Evolutionary conservation across 2,797 vertebrate genomes (phyloP), one percentile per base, ranked within the genome.

Genomic region (Lepidocolaptes lacrymiger): DNA sequence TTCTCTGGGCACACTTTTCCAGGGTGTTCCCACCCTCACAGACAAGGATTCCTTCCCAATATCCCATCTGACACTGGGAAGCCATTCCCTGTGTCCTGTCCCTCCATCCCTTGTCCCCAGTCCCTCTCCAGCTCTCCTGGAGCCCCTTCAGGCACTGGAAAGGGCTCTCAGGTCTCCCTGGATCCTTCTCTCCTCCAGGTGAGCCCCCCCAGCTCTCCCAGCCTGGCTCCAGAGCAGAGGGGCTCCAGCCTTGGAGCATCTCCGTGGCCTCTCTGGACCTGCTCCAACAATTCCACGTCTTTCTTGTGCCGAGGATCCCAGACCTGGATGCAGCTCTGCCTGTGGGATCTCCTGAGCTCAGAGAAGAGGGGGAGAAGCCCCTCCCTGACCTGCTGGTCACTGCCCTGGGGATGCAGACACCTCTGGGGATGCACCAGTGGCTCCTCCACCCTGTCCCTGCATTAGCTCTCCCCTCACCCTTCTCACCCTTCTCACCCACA

Each of bases 51-150:
- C 14, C 49, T 55, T 0, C 30, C 84, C 74, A 86, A 22, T 1
- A 3, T 55, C 41, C 64, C 64, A 69, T 12, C 55, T 3, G 6
- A 0, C 39, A 23, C 39, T 52, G n/a, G 6, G 3, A 77, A 37
- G 10, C 64, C 83, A 55, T 69, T 86, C 64, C 48, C 64, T 20
- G 11, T 3, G 7, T 59, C 54, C 63, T 86, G 84, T 22, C 56
- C 73, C 64, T 85, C 39, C 63, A 46, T 0, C 1, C 34, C 63
- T 62, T 77, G 63, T 62, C 73, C 63, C 64, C 4, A 69, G 48
- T 77, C 34, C 64, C 41, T 78, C 84, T 71, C 3, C 84, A 86
- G 56, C 56, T 78, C 84, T 77, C 49, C 66, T 78, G 74, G 49
- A 71, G 41, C 43, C 34, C 75, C 75, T 87, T 51, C 0, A 72